phyloP scores from a whole-genome alignment of 2,888 invertebrate genomes.

The Rhaphigaster nebulosa region DNA sequence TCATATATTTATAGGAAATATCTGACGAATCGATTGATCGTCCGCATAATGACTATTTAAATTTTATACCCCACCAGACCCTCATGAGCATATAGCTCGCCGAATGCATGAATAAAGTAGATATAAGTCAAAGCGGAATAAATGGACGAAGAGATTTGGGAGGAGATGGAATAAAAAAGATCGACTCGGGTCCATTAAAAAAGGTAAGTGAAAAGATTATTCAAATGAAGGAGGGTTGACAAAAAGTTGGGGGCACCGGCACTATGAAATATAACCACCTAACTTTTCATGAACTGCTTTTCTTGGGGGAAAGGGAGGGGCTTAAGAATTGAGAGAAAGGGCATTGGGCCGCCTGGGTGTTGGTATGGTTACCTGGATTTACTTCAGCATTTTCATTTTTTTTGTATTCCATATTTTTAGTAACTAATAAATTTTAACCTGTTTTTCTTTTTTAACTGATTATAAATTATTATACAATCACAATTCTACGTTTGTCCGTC shows the following conservation, averaged over 20 bases:
- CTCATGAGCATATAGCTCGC: neutral
- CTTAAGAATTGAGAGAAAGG: neutral
- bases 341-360: neutral
- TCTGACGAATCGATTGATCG: no score
- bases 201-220: slow-evolving; percentile 49
- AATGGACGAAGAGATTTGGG: slow-evolving; percentile 19
- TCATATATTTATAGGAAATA: no score
- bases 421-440: no score
- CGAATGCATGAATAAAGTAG: slow-evolving; percentile 22
- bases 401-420: no score
- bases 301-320: neutral
- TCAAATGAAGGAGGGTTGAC: slow-evolving; percentile 43
- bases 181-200: slow-evolving; percentile 41
- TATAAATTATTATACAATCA: no score
- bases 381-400: no score
- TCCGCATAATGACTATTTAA: neutral
- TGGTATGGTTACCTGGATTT: no score
- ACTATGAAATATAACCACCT: slow-evolving; percentile 37
- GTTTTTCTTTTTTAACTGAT: no score
- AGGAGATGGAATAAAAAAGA: slow-evolving; percentile 5
- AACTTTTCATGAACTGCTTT: slow-evolving; percentile 48
- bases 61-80: neutral
- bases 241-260: slow-evolving; percentile 7
- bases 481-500: no score
- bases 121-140: slow-evolving; percentile 27